Base-by-base conservation (phyloP, 2,888 invertebrate species). In the Eristalis pertinax region DNA sequence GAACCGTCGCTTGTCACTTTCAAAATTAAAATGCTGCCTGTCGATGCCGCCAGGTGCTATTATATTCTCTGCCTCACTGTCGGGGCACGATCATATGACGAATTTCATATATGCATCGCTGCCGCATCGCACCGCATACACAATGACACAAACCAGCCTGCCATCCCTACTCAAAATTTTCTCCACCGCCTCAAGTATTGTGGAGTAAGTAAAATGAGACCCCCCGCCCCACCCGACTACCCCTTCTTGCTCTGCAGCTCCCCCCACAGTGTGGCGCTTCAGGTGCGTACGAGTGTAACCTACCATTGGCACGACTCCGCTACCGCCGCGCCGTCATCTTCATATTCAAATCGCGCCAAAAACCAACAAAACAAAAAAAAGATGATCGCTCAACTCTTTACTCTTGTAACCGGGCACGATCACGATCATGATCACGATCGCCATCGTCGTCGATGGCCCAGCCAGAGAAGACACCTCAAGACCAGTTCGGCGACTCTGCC, bases 1-100 rank as follows among this genome's bases (percentile, higher is more conserved):
- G 91, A 91, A 91, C 91, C 92, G 92, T 90, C 89, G 90, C 91
- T 92, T 92, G 91, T 91, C 92, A 91, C 92, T 91, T 91, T 91
- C 92, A 91, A 91, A 90, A 91, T 91, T 89, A 91, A 92, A 93
- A 92, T 92, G 93, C 91, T 91, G 91, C 90, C 89, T 89, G 89
- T 89, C 89, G 91, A 91, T 91, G 90, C 90, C 91, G 90, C 90
- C 91, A 90, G 90, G 90, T 91, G 90, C 90, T 92, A 92, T 92
- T 92, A 92, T 92, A 92, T 89, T 87, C 87, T 84, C 84, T 64
- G 84, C 15, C 38, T 70, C 32, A 0, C 32, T 75, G 75, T 43
- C 35, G 68, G 32, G 56, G n/a, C 38, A 32, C 72, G 84, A 84
- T 84, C 87, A 68, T 83, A 84, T 87, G 84, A 87, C 84, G 79